Conservation (phyloP, 2,797 vertebrate genomes). For the Sebastes iracundus region DNA sequence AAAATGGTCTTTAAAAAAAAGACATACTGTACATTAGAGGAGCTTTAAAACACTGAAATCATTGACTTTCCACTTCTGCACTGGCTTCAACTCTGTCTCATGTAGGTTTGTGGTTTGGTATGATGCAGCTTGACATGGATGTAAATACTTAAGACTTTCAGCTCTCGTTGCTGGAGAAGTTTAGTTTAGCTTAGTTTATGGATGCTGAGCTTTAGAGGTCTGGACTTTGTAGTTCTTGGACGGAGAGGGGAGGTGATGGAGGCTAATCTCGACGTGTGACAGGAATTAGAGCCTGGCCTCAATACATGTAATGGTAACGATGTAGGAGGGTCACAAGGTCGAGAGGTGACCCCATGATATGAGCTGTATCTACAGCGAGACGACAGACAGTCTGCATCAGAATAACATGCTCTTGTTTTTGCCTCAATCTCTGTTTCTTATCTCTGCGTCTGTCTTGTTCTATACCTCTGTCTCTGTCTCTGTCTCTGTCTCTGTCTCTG, state of each 20-base stretch:
- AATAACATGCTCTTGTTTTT: not conserved
- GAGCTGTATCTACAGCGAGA: not conserved
- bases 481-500: not conserved
- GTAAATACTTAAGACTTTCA: not conserved
- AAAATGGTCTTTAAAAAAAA: not conserved
- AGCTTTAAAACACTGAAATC: too few species aligned
- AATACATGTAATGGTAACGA: constrained; percentile 14
- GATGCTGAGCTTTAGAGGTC: constrained; percentile 11
- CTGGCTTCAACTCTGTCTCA: not conserved
- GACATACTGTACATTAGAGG: not conserved
- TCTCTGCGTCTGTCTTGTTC: too few species aligned
- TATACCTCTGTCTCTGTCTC: not conserved
- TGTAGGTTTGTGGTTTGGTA: not conserved
- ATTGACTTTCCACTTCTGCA: not conserved
- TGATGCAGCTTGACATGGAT: not conserved
- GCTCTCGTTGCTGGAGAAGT: not conserved
- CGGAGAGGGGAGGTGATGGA: not conserved
- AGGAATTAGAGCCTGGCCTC: constrained; percentile 52
- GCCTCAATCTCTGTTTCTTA: too few species aligned
- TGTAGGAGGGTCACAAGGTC: not conserved
- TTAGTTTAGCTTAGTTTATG: not conserved
- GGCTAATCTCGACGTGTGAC: constrained; percentile 70
- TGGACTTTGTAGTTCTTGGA: constrained; percentile 33
- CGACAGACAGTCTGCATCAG: not conserved
- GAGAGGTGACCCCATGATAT: not conserved